Evolutionary conservation across 2,888 invertebrate species (phyloP).

Genomic region (Spisula subtruncata): DNA sequence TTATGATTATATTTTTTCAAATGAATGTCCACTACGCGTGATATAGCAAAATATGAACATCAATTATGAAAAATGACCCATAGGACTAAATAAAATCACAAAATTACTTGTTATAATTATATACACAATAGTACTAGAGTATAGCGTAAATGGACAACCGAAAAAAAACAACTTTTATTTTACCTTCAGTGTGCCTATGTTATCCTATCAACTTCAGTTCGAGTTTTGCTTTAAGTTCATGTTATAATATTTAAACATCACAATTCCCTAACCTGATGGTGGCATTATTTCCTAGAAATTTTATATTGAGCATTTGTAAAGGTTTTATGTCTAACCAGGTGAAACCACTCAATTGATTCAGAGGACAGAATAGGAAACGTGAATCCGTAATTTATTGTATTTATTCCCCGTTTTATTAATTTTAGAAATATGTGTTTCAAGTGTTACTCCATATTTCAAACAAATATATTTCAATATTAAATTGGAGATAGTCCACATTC

Average conservation of each 20-base stretch:
- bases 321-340: neutral
- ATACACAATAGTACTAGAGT: too few relatives aligned
- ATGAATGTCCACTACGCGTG: too few relatives aligned
- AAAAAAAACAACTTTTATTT: too few relatives aligned
- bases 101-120: too few relatives aligned
- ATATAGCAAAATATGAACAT: too few relatives aligned
- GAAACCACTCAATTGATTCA: neutral
- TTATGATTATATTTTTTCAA: too few relatives aligned
- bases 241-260: neutral
- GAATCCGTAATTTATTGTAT: neutral
- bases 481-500: neutral
- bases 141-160: too few relatives aligned
- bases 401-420: neutral
- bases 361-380: neutral
- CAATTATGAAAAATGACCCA: too few relatives aligned
- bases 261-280: neutral
- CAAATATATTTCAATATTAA: neutral
- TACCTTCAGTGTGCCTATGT: too few relatives aligned
- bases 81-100: too few relatives aligned
- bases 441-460: slow-evolving; percentile 4
- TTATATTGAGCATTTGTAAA: neutral
- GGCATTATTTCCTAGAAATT: neutral
- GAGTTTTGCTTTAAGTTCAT: neutral
- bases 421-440: neutral
- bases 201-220: neutral